A percentile compares a stretch with the other conserved stretches of the same genome.
These are phyloP conservation scores for Eristalinus aeneus DNA, from an alignment of 2,888 invertebrate genomes.

Conservation along the genomic window DNA sequence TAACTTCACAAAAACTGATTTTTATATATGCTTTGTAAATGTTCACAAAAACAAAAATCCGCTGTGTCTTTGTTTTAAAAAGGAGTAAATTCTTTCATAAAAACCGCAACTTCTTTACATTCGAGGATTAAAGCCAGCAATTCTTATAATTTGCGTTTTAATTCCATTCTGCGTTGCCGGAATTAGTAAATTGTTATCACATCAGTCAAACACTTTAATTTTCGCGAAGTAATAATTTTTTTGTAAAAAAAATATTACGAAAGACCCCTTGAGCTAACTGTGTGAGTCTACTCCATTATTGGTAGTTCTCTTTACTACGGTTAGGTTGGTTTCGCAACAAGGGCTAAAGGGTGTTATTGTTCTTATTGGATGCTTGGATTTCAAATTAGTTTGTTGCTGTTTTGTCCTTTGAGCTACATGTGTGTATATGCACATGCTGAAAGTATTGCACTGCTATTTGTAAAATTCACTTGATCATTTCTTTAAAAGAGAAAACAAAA, in stretches of 20 bases:
- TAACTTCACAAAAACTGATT: no score
- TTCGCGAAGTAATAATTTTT: background rate
- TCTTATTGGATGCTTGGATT: conserved; percentile 31
- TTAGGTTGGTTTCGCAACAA: conserved; percentile 40
- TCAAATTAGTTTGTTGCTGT: conserved; percentile 30
- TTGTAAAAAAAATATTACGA: conserved; percentile 46
- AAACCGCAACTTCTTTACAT: conserved; percentile 31
- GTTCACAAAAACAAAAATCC: background rate
- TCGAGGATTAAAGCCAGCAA: background rate
- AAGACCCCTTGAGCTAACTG: conserved; percentile 9
- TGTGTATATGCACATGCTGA: conserved; percentile 12
- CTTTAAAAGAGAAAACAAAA: conserved; percentile 29
- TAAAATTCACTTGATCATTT: conserved; percentile 20
- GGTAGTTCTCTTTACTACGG: conserved; percentile 27
- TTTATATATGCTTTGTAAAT: no score
- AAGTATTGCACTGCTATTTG: conserved; percentile 18
- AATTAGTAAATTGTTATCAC: background rate
- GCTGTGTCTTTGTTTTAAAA: background rate
- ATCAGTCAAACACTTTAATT: no score
- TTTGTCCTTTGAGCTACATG: conserved; percentile 23
- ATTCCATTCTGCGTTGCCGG: background rate
- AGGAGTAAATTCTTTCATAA: conserved; percentile 10
- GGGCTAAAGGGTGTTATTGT: conserved; percentile 16
- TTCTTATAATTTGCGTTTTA: background rate
- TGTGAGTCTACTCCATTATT: conserved; percentile 25